These are phyloP conservation scores for Patiria miniata DNA, from an alignment of 35 echinoderm and acorn worm genomes.

Conservation along the genomic window DNA sequence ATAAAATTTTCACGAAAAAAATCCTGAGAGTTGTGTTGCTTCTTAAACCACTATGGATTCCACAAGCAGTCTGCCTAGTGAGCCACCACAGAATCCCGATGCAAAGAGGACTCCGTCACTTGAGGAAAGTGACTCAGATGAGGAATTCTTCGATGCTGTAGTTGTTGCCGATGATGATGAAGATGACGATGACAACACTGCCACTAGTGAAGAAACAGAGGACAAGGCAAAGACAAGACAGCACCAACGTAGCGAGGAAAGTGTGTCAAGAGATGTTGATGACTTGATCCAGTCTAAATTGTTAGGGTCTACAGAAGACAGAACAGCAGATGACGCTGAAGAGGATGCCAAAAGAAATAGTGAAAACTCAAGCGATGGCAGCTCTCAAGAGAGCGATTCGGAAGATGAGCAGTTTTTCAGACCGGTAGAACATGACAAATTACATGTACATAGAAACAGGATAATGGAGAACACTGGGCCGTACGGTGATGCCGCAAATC, in stretches of 20 bases:
- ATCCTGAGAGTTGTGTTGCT: too few relatives aligned
- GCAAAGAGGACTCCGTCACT: neutral
- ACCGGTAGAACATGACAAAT: neutral
- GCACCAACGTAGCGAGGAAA: neutral
- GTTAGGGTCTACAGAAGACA: neutral
- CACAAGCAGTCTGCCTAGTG: too few relatives aligned
- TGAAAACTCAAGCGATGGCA: neutral
- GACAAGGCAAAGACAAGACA: too few relatives aligned
- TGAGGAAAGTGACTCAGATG: constrained; percentile 57
- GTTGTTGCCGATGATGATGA: neutral
- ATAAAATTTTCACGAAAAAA: too few relatives aligned
- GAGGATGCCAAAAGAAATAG: neutral
- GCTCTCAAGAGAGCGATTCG: too few relatives aligned
- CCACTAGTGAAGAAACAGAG: too few relatives aligned
- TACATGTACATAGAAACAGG: constrained; percentile 3
- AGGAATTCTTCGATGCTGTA: constrained; percentile 68
- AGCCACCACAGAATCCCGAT: neutral
- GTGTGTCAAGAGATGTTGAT: neutral
- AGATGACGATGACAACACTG: neutral
- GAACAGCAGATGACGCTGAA: neutral
- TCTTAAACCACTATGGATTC: too few relatives aligned
- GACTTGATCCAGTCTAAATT: constrained; percentile 4
- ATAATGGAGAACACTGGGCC: neutral
- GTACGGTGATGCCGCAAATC: neutral
- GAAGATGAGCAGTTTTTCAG: neutral